Conservation (phyloP, 2,888 invertebrate genomes). For the Ceratothoa steindachneri region DNA sequence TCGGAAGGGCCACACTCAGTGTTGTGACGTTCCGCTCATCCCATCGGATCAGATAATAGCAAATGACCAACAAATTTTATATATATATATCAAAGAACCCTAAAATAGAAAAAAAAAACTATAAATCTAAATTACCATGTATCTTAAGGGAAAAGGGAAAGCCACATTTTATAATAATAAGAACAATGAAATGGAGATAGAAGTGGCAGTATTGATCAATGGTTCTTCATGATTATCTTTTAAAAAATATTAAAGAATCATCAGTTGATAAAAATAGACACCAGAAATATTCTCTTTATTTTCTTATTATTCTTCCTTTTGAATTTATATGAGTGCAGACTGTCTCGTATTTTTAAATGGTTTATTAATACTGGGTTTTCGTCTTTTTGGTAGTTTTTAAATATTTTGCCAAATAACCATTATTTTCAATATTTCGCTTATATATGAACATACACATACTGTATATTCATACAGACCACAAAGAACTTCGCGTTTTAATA, state of each 20-base stretch:
- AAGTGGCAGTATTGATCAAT: slow-evolving; percentile 9
- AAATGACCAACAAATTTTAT: slow-evolving; percentile 12
- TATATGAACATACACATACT: no score
- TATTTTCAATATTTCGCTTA: no score
- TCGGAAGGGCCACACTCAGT: not conserved
- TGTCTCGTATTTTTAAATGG: no score
- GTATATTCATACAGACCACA: no score
- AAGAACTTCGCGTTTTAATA: no score
- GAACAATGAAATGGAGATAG: not conserved
- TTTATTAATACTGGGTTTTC: no score
- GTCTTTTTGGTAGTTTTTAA: no score
- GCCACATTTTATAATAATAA: not conserved
- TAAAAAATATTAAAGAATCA: not conserved
- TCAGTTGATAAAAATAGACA: not conserved
- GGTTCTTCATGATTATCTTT: not conserved
- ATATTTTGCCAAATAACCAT: no score
- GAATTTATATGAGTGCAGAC: no score
- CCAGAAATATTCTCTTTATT: no score
- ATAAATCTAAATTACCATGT: not conserved
- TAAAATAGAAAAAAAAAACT: not conserved
- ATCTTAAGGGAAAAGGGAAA: not conserved
- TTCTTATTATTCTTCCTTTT: no score
- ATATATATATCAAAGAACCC: slow-evolving; percentile 11
- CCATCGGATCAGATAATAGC: not conserved
- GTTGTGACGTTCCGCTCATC: not conserved